Base-by-base conservation (phyloP, 2,113 vertebrate genomes). In the Dryoscopus gambensis region DNA sequence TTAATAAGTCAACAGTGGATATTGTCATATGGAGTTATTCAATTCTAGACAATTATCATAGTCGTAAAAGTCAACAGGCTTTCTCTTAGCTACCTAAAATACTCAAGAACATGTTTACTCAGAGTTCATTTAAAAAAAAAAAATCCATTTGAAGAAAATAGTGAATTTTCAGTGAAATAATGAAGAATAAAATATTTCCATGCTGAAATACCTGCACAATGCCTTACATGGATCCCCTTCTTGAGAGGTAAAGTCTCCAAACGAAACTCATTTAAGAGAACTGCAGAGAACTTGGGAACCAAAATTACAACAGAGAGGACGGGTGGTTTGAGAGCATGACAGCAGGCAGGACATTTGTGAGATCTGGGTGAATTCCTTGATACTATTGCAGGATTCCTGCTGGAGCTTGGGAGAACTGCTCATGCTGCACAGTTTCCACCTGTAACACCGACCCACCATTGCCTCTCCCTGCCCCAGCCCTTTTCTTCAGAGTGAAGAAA, bases 1-100 rank as follows among this genome's bases (percentile, higher is more conserved):
- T 96, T 95, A 94, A 93, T 75, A 93, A 90, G 82, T 92, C 71
- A 96, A 84, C 20, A 84, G 71, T 16, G 0, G 68, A 27, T 86
- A 70, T 86, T 93, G 95, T 93, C 74, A 44, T 52, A 50, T 31
- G 17, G 42, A 69, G 59, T 93, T 90, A 90, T 42, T 87, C 5
- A 67, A 80, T 80, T 89, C 79, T 55, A 52, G 80, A 60, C n/a
- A 67, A 91, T 83, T 76, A 69, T 42, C 63, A 65, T 15, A 78
- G 63, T 35, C 63, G 89, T 69, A 79, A 92, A 84, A 55, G 79
- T 90, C 82, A 95, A 86, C 15, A 90, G 67, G 71, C 77, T 92
- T 91, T 92, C 82, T 77, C 68, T 57, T 73, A 74, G 71, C 59
- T 88, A 74, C 28, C 63, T 80, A 67, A 84, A 90, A 74, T 49